Conservation (phyloP, 2,888 invertebrate genomes). For the Lasioglossum zephyrum region DNA sequence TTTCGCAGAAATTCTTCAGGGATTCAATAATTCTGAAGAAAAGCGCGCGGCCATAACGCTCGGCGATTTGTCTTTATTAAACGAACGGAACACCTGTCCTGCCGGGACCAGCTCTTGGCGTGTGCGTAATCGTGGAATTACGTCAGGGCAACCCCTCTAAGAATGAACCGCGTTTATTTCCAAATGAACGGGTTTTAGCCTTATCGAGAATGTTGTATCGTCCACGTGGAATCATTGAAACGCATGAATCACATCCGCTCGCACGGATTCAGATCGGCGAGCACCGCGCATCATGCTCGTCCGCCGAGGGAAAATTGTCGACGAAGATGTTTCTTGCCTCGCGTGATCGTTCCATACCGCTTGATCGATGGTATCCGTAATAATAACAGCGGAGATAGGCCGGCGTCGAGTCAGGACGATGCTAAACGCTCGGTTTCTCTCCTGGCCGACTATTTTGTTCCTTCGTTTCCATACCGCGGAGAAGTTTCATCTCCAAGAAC, state of each 20-base stretch:
- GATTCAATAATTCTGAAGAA: neutral
- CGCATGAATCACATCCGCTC: constrained; percentile 46
- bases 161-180: constrained; percentile 28
- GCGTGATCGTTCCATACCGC: constrained; percentile 48
- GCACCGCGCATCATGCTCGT: neutral
- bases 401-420: constrained; percentile 27
- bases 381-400: constrained; percentile 34
- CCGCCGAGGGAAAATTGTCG: constrained; percentile 19
- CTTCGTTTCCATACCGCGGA: constrained; percentile 26
- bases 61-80: constrained; percentile 2
- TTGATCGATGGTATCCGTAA: constrained; percentile 49
- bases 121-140: constrained; percentile 24
- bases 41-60: neutral
- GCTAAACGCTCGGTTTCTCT: constrained; percentile 27
- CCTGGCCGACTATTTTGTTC: constrained; percentile 29
- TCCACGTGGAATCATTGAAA: constrained; percentile 47
- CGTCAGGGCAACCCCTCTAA: constrained; percentile 17
- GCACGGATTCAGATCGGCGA: constrained; percentile 46
- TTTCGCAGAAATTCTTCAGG: neutral
- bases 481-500: neutral
- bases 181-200: constrained; percentile 40
- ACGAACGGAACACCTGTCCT: constrained; percentile 8
- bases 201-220: constrained; percentile 35
- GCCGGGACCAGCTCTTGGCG: neutral
- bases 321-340: constrained; percentile 43